phyloP scores from a whole-genome alignment of 2,888 invertebrate species.

The Oxystoma pomonae region DNA sequence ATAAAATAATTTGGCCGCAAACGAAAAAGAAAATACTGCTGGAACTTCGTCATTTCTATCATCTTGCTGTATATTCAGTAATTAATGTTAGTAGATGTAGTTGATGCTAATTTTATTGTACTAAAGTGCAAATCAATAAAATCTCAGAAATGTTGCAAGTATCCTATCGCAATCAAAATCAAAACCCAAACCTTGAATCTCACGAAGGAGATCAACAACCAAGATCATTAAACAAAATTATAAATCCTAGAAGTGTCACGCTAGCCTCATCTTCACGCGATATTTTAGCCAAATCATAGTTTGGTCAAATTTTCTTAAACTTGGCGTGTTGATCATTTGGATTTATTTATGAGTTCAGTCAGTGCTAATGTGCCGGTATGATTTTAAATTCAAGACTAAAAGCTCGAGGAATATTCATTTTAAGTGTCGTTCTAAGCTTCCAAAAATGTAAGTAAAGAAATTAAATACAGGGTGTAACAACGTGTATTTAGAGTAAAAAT shows the following conservation, averaged over 20 bases:
- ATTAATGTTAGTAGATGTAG: too few relatives aligned
- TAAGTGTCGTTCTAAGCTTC: background rate
- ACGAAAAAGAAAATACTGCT: too few relatives aligned
- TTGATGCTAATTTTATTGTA: too few relatives aligned
- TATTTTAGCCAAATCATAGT: background rate
- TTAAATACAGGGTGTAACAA: too few relatives aligned
- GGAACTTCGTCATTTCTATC: too few relatives aligned
- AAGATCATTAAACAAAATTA: background rate
- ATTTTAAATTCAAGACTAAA: background rate
- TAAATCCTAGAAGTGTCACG: background rate
- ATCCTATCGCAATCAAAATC: background rate
- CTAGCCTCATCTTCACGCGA: background rate
- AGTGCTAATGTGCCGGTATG: background rate
- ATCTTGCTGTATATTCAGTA: too few relatives aligned
- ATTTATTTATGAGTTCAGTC: background rate
- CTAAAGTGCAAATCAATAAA: too few relatives aligned
- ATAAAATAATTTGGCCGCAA: too few relatives aligned
- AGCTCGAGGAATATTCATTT: background rate
- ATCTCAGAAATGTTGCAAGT: too few relatives aligned
- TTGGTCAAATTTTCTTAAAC: background rate
- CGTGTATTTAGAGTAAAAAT: too few relatives aligned
- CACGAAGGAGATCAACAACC: background rate
- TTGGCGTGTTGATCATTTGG: background rate
- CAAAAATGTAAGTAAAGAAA: background rate
- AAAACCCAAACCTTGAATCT: background rate